Evolutionary conservation across 2,797 vertebrate species (phyloP), one percentile per base, ranked within the genome.

Genomic region (Euphonia xanthogaster): DNA sequence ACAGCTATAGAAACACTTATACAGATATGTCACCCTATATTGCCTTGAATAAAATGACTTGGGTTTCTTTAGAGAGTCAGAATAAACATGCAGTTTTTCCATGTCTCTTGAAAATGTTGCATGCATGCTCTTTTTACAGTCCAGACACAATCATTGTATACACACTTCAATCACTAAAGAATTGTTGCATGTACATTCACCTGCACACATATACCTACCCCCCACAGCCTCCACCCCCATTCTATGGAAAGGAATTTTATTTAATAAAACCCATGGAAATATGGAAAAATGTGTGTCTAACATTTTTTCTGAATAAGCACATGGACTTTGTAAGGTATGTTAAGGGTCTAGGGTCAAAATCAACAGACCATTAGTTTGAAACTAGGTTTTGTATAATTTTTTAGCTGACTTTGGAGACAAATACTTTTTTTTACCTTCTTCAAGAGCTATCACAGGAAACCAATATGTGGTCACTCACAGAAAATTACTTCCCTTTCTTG

Each of bases 301-400:
- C 73, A 25, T 9, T 77, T 90, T 53, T 92, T 93, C 68, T 93
- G 84, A 54, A 86, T 94, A 95, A n/a, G 5, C 42, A 73, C 45
- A 30, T 67, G 33, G 50, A 53, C 94, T 96, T 96, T 88, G 28
- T 80, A 48, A 97, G 63, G 21, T 87, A 18, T 88, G 30, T 92
- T 51, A 91, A 70, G n/a, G 62, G 83, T 94, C 85, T 81, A 70
- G 85, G 82, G 90, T 53, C 68, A 90, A 95, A 94, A 93, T 86
- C 30, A 94, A 53, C 9, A 30, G 86, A 27, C 33, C 19, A 45
- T 42, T 28, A 16, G 23, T 82, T 74, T 93, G 86, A 93, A 92
- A 92, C 16, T n/a, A 31, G 14, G 9, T 65, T 95, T 93, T 55
- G 75, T 93, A 83, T 75, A 62, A 39, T 10, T 50, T 89, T 33